A percentile compares a stretch with the other conserved stretches of the same genome.
These are phyloP conservation scores for Corythoichthys intestinalis DNA, from an alignment of 2,113 vertebrate species.

Conservation along the genomic window DNA sequence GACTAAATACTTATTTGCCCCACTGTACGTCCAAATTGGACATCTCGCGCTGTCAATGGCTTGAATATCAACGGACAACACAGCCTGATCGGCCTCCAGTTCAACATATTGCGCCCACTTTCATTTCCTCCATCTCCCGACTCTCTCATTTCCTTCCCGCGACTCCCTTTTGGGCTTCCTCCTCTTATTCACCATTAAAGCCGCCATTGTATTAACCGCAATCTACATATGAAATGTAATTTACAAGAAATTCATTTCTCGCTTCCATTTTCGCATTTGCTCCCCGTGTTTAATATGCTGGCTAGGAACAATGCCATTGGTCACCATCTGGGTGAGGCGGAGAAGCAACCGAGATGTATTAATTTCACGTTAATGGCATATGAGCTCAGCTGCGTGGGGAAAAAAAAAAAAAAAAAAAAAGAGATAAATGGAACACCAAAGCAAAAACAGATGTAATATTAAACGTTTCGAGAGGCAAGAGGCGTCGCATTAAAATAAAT, in stretches of 20 bases:
- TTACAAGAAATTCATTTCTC: conserved; percentile 73
- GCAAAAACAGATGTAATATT: conserved; percentile 49
- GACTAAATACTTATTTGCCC: too few species aligned
- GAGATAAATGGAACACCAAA: conserved; percentile 9
- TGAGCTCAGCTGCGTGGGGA: conserved; percentile 37
- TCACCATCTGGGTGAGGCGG: conserved; percentile 63
- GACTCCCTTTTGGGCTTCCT: conserved; percentile 32
- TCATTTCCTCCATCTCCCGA: conserved; percentile 39
- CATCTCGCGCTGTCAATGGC: too few species aligned
- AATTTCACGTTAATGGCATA: conserved; percentile 50
- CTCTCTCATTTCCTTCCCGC: conserved; percentile 39
- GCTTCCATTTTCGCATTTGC: conserved; percentile 72
- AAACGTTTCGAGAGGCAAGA: conserved; percentile 48
- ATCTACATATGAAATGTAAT: conserved; percentile 76
- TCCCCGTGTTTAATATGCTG: conserved; percentile 69
- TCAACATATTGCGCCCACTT: conserved; percentile 7
- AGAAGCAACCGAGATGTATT: conserved; percentile 39
- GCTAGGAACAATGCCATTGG: conserved; percentile 61
- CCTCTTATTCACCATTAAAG: conserved; percentile 58
- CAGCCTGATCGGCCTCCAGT: conserved; percentile 2
- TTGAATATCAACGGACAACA: too few species aligned
- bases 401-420: conserved; percentile 23
- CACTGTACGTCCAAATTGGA: too few species aligned
- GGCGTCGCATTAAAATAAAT: conserved; percentile 43
- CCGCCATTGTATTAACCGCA: conserved; percentile 66